These are phyloP conservation scores for Hipparchia semele DNA, from an alignment of 2,888 invertebrate species.

Conservation along the genomic window DNA sequence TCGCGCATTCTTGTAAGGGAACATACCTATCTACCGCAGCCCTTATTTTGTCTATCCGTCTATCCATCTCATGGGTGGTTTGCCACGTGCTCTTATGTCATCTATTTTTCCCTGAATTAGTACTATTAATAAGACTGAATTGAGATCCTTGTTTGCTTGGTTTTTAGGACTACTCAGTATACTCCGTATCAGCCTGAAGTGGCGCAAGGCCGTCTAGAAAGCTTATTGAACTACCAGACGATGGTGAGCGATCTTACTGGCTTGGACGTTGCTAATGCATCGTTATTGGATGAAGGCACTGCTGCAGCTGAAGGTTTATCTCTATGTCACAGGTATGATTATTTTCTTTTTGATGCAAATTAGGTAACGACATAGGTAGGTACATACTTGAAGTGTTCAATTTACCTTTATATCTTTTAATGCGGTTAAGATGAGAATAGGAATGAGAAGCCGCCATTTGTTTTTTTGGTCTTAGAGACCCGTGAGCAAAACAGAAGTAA, in stretches of 20 bases:
- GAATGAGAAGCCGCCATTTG: too few species aligned
- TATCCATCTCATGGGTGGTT: too few species aligned
- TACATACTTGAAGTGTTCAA: too few species aligned
- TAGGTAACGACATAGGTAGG: too few species aligned
- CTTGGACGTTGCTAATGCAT: slow-evolving; percentile 98
- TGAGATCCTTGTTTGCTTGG: neutral
- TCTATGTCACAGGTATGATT: slow-evolving; percentile 88
- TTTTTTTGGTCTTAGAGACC: too few species aligned
- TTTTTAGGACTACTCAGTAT: slow-evolving; percentile 95
- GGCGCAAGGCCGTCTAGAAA: slow-evolving; percentile 97
- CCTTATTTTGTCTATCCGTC: too few species aligned
- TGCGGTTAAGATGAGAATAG: too few species aligned
- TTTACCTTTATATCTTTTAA: too few species aligned
- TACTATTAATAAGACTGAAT: neutral
- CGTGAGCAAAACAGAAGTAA: too few species aligned
- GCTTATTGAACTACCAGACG: slow-evolving; percentile 98
- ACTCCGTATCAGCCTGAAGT: slow-evolving; percentile 99
- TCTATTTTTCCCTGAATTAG: neutral
- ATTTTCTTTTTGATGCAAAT: neutral
- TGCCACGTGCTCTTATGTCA: too few species aligned
- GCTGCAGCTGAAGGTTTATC: slow-evolving; percentile 99
- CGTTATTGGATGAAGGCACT: slow-evolving; percentile 96
- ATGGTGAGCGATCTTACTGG: slow-evolving; percentile 98
- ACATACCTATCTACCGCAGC: too few species aligned
- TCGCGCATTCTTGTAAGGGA: too few species aligned